Percentiles rank a stretch among this genome's conserved stretches.
These are phyloP conservation scores for Tadarida brasiliensis DNA, from an alignment of 2,797 vertebrate species.

Conservation along the genomic window DNA sequence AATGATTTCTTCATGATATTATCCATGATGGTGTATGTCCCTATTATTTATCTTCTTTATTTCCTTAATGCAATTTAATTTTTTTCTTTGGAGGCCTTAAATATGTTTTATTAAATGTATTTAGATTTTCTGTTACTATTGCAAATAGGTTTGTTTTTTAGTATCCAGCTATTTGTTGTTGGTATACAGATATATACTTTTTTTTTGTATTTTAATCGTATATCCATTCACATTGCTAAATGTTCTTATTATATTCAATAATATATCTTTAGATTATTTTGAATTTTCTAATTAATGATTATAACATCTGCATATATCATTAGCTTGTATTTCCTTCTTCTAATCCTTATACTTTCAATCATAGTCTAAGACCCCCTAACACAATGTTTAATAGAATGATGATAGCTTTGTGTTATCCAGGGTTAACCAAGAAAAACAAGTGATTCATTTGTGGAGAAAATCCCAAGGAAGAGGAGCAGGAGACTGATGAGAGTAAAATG, in stretches of 20 bases:
- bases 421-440: not conserved
- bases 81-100: not conserved
- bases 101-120: not conserved
- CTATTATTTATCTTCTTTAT: not conserved
- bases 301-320: not conserved
- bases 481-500: not conserved
- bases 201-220: not conserved
- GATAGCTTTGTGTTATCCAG: not conserved
- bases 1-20: slow-evolving; percentile 19
- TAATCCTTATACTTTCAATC: not conserved
- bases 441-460: not conserved
- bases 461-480: not conserved
- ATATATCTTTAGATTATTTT: not conserved
- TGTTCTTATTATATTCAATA: not conserved
- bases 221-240: not conserved
- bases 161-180: not conserved
- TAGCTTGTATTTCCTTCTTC: not conserved
- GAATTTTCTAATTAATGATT: not conserved
- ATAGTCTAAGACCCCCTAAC: not conserved
- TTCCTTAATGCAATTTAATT: not conserved
- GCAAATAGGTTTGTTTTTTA: not conserved
- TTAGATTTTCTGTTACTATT: not conserved
- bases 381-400: not conserved
- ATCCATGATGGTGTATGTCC: not conserved
- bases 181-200: not conserved